Conservation (phyloP, 2,888 invertebrate genomes). For the Agonopterix alstromeriana region DNA sequence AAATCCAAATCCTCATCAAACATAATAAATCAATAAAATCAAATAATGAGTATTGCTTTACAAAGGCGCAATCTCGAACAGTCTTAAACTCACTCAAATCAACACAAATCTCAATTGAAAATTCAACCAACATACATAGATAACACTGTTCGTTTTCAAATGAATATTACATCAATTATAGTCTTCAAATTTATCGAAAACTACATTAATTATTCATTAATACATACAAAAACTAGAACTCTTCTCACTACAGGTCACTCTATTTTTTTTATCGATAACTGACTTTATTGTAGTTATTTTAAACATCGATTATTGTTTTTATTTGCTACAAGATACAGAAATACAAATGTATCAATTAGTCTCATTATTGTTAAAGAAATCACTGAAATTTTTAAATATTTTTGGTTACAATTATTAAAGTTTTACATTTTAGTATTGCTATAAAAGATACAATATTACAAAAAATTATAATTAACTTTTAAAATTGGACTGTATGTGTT, state of each 20-base stretch:
- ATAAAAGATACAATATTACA: too few relatives aligned
- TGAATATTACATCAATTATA: constrained; percentile 42
- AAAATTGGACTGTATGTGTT: not conserved
- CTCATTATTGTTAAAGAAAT: not conserved
- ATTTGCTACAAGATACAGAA: constrained; percentile 13
- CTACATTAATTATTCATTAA: constrained; percentile 45
- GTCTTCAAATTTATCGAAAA: constrained; percentile 57
- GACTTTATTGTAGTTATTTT: constrained; percentile 9
- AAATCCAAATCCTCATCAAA: constrained; percentile 6
- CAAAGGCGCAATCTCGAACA: constrained; percentile 29
- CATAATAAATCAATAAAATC: constrained; percentile 9
- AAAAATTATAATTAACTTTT: not conserved
- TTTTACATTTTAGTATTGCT: too few relatives aligned
- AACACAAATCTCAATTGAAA: constrained; percentile 21
- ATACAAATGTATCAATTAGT: not conserved
- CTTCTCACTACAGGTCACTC: constrained; percentile 16
- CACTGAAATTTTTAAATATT: not conserved
- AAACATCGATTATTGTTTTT: constrained; percentile 13
- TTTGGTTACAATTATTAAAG: not conserved
- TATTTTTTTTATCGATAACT: not conserved
- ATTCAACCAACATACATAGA: not conserved
- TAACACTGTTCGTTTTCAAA: constrained; percentile 2
- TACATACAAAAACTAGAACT: constrained; percentile 23
- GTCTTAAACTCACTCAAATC: constrained; percentile 29
- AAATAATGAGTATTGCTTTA: constrained; percentile 25